Percentiles rank a stretch among this genome's conserved stretches.
phyloP scores from a whole-genome alignment of 2,113 vertebrate species.

The Macroglossus sobrinus region DNA sequence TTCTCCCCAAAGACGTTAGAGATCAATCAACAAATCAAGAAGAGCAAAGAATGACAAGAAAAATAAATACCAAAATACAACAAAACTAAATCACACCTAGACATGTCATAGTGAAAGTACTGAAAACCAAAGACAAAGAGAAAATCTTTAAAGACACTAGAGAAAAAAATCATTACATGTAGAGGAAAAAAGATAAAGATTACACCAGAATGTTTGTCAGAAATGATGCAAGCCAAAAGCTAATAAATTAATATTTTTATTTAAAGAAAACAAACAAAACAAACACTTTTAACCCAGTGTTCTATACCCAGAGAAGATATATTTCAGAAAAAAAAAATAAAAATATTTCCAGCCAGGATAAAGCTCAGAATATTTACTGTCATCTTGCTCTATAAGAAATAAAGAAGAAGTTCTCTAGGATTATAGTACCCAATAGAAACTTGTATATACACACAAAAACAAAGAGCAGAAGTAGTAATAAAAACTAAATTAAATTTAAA shows the following conservation, averaged over 20 bases:
- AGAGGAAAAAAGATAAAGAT: neutral
- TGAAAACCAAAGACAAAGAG: neutral
- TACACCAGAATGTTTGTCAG: neutral
- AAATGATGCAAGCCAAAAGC: neutral
- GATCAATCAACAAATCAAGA: neutral
- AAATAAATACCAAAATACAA: neutral
- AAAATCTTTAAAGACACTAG: neutral
- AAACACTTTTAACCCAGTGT: neutral
- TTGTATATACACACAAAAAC: neutral
- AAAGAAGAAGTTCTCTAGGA: neutral
- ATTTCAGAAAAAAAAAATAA: neutral
- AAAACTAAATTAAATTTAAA: neutral
- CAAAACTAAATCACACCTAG: neutral
- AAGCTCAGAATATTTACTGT: constrained; percentile 5
- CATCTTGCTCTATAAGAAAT: neutral
- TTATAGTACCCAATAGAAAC: neutral
- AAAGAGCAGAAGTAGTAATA: neutral
- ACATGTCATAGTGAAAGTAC: neutral
- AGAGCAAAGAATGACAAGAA: neutral
- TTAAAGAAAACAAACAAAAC: neutral
- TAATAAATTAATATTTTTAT: neutral
- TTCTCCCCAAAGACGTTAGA: neutral
- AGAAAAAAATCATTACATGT: neutral
- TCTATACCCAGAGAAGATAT: neutral
- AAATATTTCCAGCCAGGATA: neutral